Percentiles rank a stretch among this genome's conserved stretches.
Evolutionary conservation across 1,140 invertebrate species (phyloP).

Genomic region (Brachionus asplanchnoidis): DNA sequence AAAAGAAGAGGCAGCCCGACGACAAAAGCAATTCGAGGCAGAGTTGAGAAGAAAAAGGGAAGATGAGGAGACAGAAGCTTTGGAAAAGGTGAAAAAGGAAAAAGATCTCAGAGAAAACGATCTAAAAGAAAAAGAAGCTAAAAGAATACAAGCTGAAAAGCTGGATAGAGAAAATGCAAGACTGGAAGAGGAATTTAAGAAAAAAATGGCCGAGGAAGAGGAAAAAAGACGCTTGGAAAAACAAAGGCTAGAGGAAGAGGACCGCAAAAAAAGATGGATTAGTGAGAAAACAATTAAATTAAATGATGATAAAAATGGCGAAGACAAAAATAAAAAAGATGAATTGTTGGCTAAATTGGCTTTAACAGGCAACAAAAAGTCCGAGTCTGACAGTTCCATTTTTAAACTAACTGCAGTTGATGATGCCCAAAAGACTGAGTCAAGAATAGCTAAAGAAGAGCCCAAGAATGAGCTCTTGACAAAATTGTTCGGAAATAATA

Average conservation of each 20-base stretch:
- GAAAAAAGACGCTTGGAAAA: neutral
- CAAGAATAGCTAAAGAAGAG: neutral
- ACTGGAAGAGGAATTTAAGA: neutral
- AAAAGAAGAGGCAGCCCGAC: neutral
- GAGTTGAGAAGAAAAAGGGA: neutral
- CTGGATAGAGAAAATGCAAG: neutral
- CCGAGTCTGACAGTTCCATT: neutral
- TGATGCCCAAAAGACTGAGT: neutral
- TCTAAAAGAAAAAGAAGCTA: neutral
- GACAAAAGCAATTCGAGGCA: neutral
- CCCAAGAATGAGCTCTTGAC: constrained; percentile 4
- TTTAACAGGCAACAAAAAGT: neutral
- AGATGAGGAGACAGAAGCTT: neutral
- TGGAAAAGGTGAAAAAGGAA: neutral
- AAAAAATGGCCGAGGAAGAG: neutral
- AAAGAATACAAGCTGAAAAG: neutral
- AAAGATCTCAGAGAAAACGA: neutral
- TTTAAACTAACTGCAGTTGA: constrained; percentile 12
- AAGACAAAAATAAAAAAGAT: constrained; percentile 5
- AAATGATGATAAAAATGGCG: neutral
- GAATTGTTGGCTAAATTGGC: constrained; percentile 26
- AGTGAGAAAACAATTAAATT: neutral
- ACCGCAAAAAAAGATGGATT: constrained; percentile 38
- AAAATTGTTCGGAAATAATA: constrained; percentile 3
- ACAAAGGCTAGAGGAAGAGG: neutral